Percentiles rank a stretch among this genome's conserved stretches.
phyloP scores from a whole-genome alignment of 2,888 invertebrate species.

The Callosobruchus maculatus region DNA sequence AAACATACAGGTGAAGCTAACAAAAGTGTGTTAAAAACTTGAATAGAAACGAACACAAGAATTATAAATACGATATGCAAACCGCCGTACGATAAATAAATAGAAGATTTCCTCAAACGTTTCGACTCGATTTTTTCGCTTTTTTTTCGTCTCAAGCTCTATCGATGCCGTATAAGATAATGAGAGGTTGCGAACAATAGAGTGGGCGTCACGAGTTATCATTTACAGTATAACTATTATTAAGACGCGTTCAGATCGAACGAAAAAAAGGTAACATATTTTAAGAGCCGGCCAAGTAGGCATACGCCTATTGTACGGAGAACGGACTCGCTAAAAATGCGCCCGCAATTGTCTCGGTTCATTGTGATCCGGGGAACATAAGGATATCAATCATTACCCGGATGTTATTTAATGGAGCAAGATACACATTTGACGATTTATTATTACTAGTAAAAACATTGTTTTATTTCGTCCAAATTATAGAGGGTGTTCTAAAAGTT shows the following conservation, averaged over 20 bases:
- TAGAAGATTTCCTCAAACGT: not conserved
- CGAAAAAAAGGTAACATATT: slow-evolving; percentile 21
- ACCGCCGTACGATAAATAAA: too few species aligned
- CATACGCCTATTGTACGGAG: not conserved
- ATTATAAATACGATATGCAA: too few species aligned
- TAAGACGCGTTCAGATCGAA: slow-evolving; percentile 30
- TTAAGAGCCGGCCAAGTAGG: not conserved
- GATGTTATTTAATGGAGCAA: too few species aligned
- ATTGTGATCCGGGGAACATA: not conserved
- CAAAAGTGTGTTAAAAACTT: too few species aligned
- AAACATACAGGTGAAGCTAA: too few species aligned
- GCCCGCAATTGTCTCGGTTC: not conserved
- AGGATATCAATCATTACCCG: too few species aligned
- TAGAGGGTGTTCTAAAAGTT: too few species aligned
- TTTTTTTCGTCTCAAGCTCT: not conserved
- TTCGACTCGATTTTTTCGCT: not conserved
- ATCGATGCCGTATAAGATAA: slow-evolving; percentile 43
- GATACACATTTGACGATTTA: too few species aligned
- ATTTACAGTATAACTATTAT: slow-evolving; percentile 48
- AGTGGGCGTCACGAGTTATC: slow-evolving; percentile 48
- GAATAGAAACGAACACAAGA: too few species aligned
- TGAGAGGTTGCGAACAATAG: slow-evolving; percentile 48
- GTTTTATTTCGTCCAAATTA: too few species aligned
- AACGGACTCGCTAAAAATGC: not conserved
- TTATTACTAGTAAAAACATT: too few species aligned